A percentile compares a stretch with the other conserved stretches of the same genome.
Conservation (phyloP, 2,888 invertebrate species). For the Metacarcinus magister region DNA sequence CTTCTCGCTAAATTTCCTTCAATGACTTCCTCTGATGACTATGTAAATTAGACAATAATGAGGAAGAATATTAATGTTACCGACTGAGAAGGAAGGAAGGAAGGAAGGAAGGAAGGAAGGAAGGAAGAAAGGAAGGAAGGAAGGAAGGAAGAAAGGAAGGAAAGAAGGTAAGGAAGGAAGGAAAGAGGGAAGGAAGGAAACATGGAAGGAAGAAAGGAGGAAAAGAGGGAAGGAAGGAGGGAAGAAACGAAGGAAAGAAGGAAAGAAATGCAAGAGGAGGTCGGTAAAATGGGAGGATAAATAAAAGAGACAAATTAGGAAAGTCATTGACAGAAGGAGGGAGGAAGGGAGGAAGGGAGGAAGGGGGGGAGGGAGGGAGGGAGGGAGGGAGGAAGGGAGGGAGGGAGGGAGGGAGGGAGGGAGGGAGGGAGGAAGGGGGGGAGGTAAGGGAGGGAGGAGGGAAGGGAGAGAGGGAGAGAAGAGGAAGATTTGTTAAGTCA, state of each 20-base stretch:
- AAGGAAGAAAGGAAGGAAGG: neutral
- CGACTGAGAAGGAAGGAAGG: neutral
- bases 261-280: neutral
- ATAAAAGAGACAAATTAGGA: neutral
- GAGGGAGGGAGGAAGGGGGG: neutral
- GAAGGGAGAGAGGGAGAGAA: neutral
- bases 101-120: neutral
- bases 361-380: neutral
- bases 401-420: too few species aligned
- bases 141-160: neutral
- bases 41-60: neutral
- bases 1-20: neutral
- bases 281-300: too few species aligned
- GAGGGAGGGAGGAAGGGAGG: neutral
- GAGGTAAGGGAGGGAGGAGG: neutral
- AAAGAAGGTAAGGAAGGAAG: neutral
- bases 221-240: neutral
- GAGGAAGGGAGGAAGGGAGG: neutral
- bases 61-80: conserved; percentile 5
- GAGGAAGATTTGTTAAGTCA: neutral
- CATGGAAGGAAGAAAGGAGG: neutral
- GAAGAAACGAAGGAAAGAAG: neutral
- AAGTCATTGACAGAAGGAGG: neutral
- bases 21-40: neutral
- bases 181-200: neutral